Percentiles rank a stretch among this genome's conserved stretches.
These are phyloP conservation scores for human DNA, from an alignment of 2,113 vertebrate species.

Conservation along the genomic window GRCh38 chrX:38968501-38969000, in stretches of 20 bases:
- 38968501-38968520: conserved; percentile 31
- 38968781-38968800: not conserved
- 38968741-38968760: not conserved
- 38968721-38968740: conserved; percentile 4
- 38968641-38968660: not conserved
- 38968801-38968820: not conserved
- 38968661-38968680: conserved; percentile 27
- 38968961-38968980: conserved; percentile 32
- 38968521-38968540: conserved; percentile 40
- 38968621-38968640: not conserved
- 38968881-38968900: conserved; percentile 13
- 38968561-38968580: conserved; percentile 36
- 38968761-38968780: not conserved
- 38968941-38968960: conserved; percentile 37
- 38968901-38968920: not conserved
- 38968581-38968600: not conserved
- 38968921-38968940: not conserved
- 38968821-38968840: not conserved
- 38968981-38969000: not conserved
- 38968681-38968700: conserved; percentile 34
- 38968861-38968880: conserved; percentile 49
- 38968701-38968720: not conserved
- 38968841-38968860: conserved; percentile 49
- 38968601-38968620: conserved; percentile 23
- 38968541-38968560: conserved; percentile 56